Conservation (phyloP, 2,797 vertebrate genomes). For the Rhodeus uyekii region DNA sequence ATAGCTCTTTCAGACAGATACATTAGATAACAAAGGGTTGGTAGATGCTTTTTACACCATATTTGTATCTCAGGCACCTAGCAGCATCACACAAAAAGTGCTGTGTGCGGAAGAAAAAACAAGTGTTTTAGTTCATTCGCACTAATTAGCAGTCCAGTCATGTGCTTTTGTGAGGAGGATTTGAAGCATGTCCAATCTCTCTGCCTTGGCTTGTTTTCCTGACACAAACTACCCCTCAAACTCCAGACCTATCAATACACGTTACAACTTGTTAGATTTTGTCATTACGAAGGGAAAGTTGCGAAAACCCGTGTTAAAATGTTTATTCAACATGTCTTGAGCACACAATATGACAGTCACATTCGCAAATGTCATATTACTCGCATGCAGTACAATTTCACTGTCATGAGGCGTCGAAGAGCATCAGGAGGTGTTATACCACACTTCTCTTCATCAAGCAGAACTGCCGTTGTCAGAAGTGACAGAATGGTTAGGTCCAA, state of each 20-base stretch:
- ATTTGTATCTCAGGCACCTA: slow-evolving; percentile 21
- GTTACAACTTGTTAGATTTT: slow-evolving; percentile 15
- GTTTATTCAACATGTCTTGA: slow-evolving; percentile 21
- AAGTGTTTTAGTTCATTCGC: slow-evolving; percentile 26
- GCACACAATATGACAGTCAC: neutral
- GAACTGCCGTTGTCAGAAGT: slow-evolving; percentile 43
- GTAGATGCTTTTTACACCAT: neutral
- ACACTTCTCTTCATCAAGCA: slow-evolving; percentile 42
- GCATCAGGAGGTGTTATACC: neutral
- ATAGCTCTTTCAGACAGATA: slow-evolving; percentile 11
- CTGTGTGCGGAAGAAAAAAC: slow-evolving; percentile 8
- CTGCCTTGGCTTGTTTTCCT: slow-evolving; percentile 16
- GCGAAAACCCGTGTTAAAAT: neutral
- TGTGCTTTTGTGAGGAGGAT: slow-evolving; percentile 15
- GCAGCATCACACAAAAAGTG: neutral
- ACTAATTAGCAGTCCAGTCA: slow-evolving; percentile 36
- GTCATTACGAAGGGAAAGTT: neutral
- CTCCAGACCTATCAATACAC: slow-evolving; percentile 1
- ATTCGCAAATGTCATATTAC: slow-evolving; percentile 1
- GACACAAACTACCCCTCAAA: slow-evolving; percentile 18
- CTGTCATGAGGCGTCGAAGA: neutral
- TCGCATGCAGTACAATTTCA: slow-evolving; percentile 9
- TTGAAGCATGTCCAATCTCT: slow-evolving; percentile 30
- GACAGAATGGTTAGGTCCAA: slow-evolving; percentile 42
- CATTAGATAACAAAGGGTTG: neutral